Evolutionary conservation across 2,797 vertebrate species (phyloP).

Genomic region (Bovichtus diacanthus): DNA sequence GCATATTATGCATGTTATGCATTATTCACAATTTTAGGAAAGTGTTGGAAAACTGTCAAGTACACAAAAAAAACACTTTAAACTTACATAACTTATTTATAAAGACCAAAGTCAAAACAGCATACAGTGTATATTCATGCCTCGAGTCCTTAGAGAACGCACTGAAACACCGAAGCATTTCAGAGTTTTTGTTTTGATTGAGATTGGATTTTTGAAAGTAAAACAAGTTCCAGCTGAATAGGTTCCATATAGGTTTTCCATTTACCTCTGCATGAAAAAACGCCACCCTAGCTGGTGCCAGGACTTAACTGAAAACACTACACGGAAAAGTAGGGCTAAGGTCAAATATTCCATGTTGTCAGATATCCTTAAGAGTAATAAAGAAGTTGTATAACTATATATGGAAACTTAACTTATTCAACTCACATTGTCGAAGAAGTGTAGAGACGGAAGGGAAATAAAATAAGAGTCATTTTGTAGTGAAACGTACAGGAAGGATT

Average conservation of each 20-base stretch:
- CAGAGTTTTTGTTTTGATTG: conserved; percentile 86
- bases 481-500: background rate
- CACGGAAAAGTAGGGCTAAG: conserved; percentile 88
- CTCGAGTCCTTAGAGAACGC: background rate
- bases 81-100: background rate
- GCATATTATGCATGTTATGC: background rate
- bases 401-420: background rate
- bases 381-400: conserved; percentile 82
- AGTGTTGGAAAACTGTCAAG: background rate
- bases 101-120: background rate
- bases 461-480: background rate
- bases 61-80: background rate
- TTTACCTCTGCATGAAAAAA: conserved; percentile 89
- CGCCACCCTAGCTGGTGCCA: conserved; percentile 86
- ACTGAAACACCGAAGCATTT: conserved; percentile 84
- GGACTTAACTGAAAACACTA: conserved; percentile 93
- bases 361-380: conserved; percentile 87
- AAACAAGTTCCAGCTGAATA: conserved; percentile 89
- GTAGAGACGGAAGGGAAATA: background rate
- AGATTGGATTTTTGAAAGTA: conserved; percentile 80
- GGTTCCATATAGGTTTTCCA: conserved; percentile 90
- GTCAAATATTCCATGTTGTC: conserved; percentile 83
- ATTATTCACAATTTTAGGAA: background rate
- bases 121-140: background rate
- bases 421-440: background rate